A percentile compares a stretch with the other conserved stretches of the same genome.
phyloP scores from a whole-genome alignment of 2,888 invertebrate genomes.

The Conops quadrifasciatus region DNA sequence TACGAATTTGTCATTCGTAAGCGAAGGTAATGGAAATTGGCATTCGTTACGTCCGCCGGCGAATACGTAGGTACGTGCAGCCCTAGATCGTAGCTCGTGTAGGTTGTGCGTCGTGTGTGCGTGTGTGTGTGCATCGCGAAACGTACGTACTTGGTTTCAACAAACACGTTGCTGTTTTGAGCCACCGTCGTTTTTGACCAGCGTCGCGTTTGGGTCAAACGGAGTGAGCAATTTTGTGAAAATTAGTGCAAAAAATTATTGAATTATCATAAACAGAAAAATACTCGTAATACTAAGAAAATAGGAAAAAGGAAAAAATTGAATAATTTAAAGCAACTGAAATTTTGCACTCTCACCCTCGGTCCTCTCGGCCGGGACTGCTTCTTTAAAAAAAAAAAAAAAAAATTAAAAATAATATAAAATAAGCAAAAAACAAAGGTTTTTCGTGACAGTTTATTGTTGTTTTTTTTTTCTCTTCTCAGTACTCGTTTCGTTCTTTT shows the following conservation, averaged over 20 bases:
- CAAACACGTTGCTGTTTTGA: neutral
- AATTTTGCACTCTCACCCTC: no score
- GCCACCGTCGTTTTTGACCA: no score
- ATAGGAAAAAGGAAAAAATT: no score
- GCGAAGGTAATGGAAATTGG: conserved; percentile 63
- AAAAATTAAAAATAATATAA: no score
- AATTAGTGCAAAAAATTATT: neutral
- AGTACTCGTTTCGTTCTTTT: neutral
- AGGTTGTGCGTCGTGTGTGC: conserved; percentile 22
- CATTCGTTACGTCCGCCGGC: conserved; percentile 34
- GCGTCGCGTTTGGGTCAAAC: neutral
- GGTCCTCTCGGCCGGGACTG: no score
- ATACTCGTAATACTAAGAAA: neutral
- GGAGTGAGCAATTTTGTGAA: neutral
- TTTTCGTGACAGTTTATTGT: neutral
- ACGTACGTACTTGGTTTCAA: neutral
- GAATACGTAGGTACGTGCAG: conserved; percentile 13
- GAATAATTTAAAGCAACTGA: no score
- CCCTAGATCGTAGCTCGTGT: conserved; percentile 16
- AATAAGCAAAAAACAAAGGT: no score
- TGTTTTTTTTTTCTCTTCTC: neutral
- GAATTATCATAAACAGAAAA: neutral
- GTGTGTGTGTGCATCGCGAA: conserved; percentile 10
- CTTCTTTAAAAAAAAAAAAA: no score
- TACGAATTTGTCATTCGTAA: conserved; percentile 64